Evolutionary conservation across 2,888 invertebrate species (phyloP).

Genomic region (Drosophila fulvimacula): DNA sequence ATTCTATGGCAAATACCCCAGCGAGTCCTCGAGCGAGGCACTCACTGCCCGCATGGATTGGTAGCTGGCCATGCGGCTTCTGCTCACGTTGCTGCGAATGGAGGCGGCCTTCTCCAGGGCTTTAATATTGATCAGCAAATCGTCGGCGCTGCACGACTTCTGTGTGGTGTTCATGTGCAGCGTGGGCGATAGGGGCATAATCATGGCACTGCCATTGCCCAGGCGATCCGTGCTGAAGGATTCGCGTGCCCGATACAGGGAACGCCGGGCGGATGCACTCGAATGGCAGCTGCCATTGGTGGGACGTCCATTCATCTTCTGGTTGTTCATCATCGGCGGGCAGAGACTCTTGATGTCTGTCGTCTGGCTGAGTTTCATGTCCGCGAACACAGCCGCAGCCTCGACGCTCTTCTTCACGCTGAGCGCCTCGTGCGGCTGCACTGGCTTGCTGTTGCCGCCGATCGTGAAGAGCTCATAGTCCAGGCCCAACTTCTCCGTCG

Average conservation of each 20-base stretch:
- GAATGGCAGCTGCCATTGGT: constrained; percentile 68
- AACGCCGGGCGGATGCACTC: constrained; percentile 62
- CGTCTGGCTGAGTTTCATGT: constrained; percentile 89
- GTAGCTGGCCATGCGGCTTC: constrained; percentile 78
- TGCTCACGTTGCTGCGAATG: constrained; percentile 64
- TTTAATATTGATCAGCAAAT: constrained; percentile 81
- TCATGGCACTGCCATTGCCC: constrained; percentile 49
- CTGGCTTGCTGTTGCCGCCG: constrained; percentile 86
- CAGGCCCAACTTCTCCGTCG: constrained; percentile 88
- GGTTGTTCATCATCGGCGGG: constrained; percentile 38
- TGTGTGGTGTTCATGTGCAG: constrained; percentile 58
- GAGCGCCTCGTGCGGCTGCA: constrained; percentile 88
- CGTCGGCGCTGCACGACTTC: constrained; percentile 82
- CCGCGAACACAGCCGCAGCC: constrained; percentile 94
- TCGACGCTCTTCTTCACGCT: constrained; percentile 95
- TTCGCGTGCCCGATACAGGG: constrained; percentile 74
- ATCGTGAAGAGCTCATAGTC: constrained; percentile 90
- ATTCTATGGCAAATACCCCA: constrained; percentile 85
- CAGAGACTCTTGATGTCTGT: constrained; percentile 88
- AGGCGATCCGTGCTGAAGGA: constrained; percentile 78
- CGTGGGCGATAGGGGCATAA: constrained; percentile 55
- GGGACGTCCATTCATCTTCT: constrained; percentile 30
- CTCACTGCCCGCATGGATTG: constrained; percentile 84
- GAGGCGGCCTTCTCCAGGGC: constrained; percentile 81
- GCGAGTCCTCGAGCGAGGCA: constrained; percentile 85